Percentiles rank a stretch among this genome's conserved stretches.
Conservation (phyloP, 2,113 vertebrate species). For the Protobothrops flavoviridis region DNA sequence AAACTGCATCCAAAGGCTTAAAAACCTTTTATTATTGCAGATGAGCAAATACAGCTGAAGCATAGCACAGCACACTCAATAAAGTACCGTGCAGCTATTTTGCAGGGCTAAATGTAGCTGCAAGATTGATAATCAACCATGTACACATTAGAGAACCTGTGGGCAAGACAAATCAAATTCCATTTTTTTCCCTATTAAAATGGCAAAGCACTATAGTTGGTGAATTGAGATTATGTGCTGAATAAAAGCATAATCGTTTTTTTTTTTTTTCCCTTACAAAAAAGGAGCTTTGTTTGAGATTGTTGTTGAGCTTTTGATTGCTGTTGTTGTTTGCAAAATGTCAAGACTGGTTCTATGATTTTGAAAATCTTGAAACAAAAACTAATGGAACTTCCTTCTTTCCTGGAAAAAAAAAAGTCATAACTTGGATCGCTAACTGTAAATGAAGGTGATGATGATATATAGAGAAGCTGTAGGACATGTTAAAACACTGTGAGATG, state of each 20-base stretch:
- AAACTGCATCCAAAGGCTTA: neutral
- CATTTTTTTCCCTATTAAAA: neutral
- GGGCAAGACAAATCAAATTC: neutral
- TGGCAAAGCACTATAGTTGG: neutral
- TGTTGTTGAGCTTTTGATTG: neutral
- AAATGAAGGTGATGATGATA: neutral
- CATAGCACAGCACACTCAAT: no score
- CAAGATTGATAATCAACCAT: neutral
- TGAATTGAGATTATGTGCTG: neutral
- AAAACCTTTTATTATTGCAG: neutral
- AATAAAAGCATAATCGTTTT: neutral
- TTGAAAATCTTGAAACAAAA: neutral
- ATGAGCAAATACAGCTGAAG: neutral
- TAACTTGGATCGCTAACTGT: neutral
- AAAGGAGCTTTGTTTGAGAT: neutral
- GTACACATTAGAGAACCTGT: neutral
- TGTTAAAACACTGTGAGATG: neutral
- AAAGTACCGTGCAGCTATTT: neutral
- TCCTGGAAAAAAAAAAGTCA: neutral
- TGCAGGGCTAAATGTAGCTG: neutral
- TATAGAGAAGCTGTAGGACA: neutral
- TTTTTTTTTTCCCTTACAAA: neutral
- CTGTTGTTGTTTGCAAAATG: neutral
- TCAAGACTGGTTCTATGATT: neutral
- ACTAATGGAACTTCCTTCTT: neutral